Evolutionary conservation across 2,797 vertebrate species (phyloP).

Genomic region (Sebastes variabilis): DNA sequence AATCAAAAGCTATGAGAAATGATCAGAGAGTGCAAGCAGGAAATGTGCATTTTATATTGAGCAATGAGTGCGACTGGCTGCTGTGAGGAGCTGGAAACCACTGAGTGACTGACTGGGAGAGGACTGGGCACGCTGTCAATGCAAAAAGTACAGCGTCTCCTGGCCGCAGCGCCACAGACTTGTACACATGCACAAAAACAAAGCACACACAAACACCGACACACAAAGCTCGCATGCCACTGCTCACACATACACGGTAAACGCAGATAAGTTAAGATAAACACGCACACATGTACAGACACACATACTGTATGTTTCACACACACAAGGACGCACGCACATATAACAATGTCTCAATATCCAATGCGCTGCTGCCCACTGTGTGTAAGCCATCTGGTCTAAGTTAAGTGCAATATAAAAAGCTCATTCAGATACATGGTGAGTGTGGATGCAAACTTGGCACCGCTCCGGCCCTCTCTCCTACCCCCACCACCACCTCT

Average conservation of each 20-base stretch:
- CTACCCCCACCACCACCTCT: conserved; percentile 69
- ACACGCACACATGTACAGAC: conserved; percentile 6
- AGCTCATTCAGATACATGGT: conserved; percentile 87
- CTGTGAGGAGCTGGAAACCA: conserved; percentile 72
- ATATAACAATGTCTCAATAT: conserved; percentile 78
- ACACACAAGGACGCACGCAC: not conserved
- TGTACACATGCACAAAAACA: conserved; percentile 16
- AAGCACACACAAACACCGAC: not conserved
- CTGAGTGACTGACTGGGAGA: conserved; percentile 69
- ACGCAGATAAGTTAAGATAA: conserved; percentile 14
- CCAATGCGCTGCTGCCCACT: conserved; percentile 73
- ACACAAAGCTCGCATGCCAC: conserved; percentile 19
- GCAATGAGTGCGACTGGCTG: conserved; percentile 67
- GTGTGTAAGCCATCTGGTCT: conserved; percentile 86
- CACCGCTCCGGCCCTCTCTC: conserved; percentile 57
- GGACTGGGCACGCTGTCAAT: conserved; percentile 71
- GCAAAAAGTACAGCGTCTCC: conserved; percentile 72
- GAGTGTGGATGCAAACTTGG: conserved; percentile 87
- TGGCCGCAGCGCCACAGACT: conserved; percentile 61
- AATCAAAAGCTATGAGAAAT: conserved; percentile 54
- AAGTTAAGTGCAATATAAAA: conserved; percentile 89
- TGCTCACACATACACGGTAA: not conserved
- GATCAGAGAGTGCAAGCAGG: conserved; percentile 59
- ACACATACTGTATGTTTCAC: not conserved
- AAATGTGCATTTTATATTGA: conserved; percentile 68